These are phyloP conservation scores for Drosophila formosana DNA, from an alignment of 2,888 invertebrate species.

Conservation along the genomic window DNA sequence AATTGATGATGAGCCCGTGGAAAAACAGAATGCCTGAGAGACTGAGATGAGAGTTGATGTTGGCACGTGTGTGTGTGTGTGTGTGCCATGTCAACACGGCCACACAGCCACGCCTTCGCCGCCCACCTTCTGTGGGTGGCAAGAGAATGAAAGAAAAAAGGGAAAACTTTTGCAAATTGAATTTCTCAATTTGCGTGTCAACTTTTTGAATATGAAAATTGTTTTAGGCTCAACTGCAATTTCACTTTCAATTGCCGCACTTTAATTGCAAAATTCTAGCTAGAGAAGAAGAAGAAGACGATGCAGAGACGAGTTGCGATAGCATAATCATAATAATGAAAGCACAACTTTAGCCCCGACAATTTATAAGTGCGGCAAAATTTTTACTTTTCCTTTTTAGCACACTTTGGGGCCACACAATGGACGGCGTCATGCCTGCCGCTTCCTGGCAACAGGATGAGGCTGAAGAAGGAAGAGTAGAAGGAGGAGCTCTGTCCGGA, in stretches of 20 bases:
- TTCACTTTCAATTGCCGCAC: slow-evolving; percentile 62
- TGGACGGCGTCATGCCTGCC: slow-evolving; percentile 44
- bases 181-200: slow-evolving; percentile 77
- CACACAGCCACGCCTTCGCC: slow-evolving; percentile 36
- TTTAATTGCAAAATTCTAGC: slow-evolving; percentile 57
- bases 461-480: not conserved
- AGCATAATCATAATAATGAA: slow-evolving; percentile 27
- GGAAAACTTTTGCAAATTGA: slow-evolving; percentile 59
- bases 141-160: slow-evolving; percentile 26
- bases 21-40: slow-evolving; percentile 42
- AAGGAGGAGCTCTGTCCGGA: slow-evolving; percentile 26
- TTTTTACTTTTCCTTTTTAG: slow-evolving; percentile 77
- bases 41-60: slow-evolving; percentile 23
- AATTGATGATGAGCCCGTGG: slow-evolving; percentile 72
- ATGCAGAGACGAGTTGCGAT: slow-evolving; percentile 4
- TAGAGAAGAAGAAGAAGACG: not conserved
- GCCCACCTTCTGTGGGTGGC: slow-evolving; percentile 4
- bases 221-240: slow-evolving; percentile 42
- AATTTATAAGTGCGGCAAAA: slow-evolving; percentile 71
- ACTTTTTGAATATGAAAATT: slow-evolving; percentile 50
- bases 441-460: slow-evolving; percentile 35
- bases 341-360: slow-evolving; percentile 51
- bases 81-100: slow-evolving; percentile 56
- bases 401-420: slow-evolving; percentile 68
- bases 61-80: slow-evolving; percentile 44